Conservation (phyloP, 2,888 invertebrate species). For the Heliconius hortense region DNA sequence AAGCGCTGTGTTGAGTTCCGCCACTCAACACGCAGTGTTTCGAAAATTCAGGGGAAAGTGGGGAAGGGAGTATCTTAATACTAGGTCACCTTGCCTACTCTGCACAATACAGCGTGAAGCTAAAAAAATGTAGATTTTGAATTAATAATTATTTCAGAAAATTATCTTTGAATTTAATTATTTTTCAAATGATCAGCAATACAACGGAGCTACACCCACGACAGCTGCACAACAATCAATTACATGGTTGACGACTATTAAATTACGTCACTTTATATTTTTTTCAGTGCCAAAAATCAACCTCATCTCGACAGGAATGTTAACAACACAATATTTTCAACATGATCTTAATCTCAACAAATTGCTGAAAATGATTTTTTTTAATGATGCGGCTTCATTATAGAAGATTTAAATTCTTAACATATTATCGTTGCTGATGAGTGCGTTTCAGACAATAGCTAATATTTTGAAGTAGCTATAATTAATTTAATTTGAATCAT, state of each 20-base stretch:
- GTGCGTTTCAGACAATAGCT: conserved; percentile 68
- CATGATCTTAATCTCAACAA: conserved; percentile 73
- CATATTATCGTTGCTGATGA: conserved; percentile 62
- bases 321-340: conserved; percentile 77
- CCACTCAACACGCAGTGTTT: too few species aligned
- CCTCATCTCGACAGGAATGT: conserved; percentile 72
- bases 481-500: conserved; percentile 67
- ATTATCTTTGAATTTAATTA: not conserved
- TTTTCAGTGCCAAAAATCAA: conserved; percentile 76
- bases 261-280: conserved; percentile 70
- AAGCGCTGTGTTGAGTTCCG: too few species aligned
- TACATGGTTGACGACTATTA: conserved; percentile 71
- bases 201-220: conserved; percentile 48
- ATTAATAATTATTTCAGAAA: not conserved
- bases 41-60: too few species aligned
- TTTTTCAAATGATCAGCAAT: conserved; percentile 3
- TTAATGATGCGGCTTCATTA: conserved; percentile 64
- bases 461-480: conserved; percentile 59
- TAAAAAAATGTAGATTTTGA: not conserved
- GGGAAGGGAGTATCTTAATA: too few species aligned
- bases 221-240: conserved; percentile 76
- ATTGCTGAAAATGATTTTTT: conserved; percentile 73
- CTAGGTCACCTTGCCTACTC: too few species aligned
- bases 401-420: conserved; percentile 48
- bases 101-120: too few species aligned